Evolutionary conservation across 37 sponge, comb jelly and placozoan species (phyloP).

Genomic region (Geodia barretti): DNA sequence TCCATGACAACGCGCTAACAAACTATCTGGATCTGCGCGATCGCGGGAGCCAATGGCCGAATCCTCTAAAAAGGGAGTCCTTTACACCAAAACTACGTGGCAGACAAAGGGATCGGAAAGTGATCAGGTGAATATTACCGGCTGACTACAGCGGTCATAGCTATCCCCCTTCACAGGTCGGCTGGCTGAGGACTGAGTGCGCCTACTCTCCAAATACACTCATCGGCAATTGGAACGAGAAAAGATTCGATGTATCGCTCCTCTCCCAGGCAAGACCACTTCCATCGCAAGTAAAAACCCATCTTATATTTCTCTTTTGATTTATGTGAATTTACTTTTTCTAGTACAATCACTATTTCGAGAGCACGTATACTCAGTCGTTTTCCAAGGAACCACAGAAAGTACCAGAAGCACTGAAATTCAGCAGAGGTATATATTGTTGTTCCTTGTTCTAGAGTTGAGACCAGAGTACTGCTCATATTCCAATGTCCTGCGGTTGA

Average conservation of each 20-base stretch:
- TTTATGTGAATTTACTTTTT: not conserved
- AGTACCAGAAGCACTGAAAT: conserved; percentile 43
- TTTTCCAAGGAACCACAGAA: conserved; percentile 32
- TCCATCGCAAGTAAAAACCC: conserved; percentile 74
- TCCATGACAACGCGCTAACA: not conserved
- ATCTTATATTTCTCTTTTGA: not conserved
- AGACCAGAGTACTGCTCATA: not conserved
- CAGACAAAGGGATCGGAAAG: not conserved
- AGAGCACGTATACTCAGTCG: conserved; percentile 66
- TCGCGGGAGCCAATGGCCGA: not conserved
- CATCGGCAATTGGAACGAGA: conserved; percentile 94
- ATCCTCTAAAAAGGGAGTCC: not conserved
- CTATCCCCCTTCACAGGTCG: conserved; percentile 48
- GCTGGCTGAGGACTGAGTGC: conserved; percentile 62
- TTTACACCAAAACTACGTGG: not conserved
- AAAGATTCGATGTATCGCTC: conserved; percentile 72
- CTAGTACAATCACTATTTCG: conserved; percentile 76
- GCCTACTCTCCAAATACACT: conserved; percentile 70
- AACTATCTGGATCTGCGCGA: not conserved
- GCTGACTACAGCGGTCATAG: too few species aligned
- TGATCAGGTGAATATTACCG: not conserved
- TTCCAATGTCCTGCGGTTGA: too few species aligned
- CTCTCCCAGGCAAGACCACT: conserved; percentile 48
- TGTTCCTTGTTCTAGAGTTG: not conserved
- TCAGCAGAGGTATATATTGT: conserved; percentile 29